Percentiles rank a stretch among this genome's conserved stretches.
Evolutionary conservation across 1,140 invertebrate genomes (phyloP).

Genomic region (Pemphigus obesinymphae): DNA sequence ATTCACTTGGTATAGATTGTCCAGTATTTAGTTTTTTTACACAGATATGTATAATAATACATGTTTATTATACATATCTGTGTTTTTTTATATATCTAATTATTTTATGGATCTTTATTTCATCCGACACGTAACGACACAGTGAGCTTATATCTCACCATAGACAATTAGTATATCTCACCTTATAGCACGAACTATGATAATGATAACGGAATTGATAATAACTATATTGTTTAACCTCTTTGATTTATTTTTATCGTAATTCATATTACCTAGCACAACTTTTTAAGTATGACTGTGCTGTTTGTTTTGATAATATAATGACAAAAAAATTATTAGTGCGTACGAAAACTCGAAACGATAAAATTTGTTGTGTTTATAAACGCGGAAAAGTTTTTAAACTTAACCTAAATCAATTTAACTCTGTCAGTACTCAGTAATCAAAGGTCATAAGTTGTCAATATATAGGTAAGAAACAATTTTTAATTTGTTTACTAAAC

Average conservation of each 20-base stretch:
- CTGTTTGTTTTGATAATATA: conserved; percentile 24
- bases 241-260: background rate
- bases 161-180: too few species aligned
- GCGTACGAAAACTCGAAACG: conserved; percentile 11
- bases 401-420: background rate
- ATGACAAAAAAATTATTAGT: conserved; percentile 10
- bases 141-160: too few species aligned
- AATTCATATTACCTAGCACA: background rate
- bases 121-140: too few species aligned
- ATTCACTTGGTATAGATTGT: too few species aligned
- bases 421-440: background rate
- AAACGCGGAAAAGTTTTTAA: background rate
- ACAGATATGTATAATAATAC: too few species aligned
- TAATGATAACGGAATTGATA: too few species aligned
- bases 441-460: background rate
- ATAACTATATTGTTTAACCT: background rate
- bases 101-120: too few species aligned
- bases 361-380: background rate
- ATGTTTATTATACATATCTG: too few species aligned
- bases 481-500: background rate
- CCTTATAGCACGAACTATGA: too few species aligned
- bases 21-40: too few species aligned
- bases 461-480: background rate
- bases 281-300: conserved; percentile 3
- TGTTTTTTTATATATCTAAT: too few species aligned